phyloP scores from a whole-genome alignment of 1,140 invertebrate genomes.

The Charaxes varanes region DNA sequence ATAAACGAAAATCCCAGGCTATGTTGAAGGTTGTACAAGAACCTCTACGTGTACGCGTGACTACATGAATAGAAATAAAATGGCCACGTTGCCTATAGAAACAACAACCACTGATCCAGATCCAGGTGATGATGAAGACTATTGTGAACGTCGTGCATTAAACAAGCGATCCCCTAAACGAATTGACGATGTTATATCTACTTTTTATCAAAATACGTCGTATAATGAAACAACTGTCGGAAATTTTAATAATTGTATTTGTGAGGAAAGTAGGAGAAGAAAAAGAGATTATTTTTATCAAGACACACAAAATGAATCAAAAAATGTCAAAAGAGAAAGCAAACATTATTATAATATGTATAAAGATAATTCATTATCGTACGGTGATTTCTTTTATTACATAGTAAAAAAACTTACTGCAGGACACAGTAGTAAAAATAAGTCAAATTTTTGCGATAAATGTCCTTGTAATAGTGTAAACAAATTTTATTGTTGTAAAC shows the following conservation, averaged over 20 bases:
- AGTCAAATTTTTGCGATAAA: constrained; percentile 13
- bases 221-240: no score
- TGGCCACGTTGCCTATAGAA: constrained; percentile 23
- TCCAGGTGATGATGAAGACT: constrained; percentile 42
- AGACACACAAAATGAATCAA: not conserved
- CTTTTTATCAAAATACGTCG: no score
- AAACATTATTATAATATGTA: not conserved
- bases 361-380: constrained; percentile 23
- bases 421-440: constrained; percentile 25
- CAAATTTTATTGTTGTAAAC: constrained; percentile 8
- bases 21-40: constrained; percentile 57
- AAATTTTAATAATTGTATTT: constrained; percentile 18
- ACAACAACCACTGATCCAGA: constrained; percentile 15
- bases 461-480: constrained; percentile 31
- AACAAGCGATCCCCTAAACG: constrained; percentile 37
- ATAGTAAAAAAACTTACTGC: constrained; percentile 35
- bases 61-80: constrained; percentile 51
- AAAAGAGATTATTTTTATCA: constrained; percentile 19
- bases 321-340: constrained; percentile 14
- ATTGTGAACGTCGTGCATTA: constrained; percentile 57
- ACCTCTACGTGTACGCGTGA: constrained; percentile 59
- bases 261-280: constrained; percentile 19
- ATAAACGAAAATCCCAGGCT: constrained; percentile 87
- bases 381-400: constrained; percentile 43
- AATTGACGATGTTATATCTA: no score